Base-by-base conservation (phyloP, 2,888 invertebrate species). In the Eupelmus urozonus region DNA sequence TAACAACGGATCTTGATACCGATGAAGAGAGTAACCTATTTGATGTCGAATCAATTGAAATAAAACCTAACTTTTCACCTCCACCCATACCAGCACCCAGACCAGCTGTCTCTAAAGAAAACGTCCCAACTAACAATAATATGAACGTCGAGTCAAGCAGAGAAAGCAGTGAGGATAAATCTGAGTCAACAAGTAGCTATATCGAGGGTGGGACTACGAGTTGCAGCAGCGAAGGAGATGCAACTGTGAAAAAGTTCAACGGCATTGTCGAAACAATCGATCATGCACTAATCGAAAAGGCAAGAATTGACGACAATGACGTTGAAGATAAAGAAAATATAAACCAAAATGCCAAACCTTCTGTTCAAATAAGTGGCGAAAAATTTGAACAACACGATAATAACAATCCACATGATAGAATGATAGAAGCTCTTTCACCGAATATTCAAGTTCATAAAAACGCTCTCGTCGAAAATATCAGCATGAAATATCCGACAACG, bases 111-210 rank as follows among this genome's bases (percentile, higher is more conserved):
- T 16, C n/a, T 2, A 62, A 59, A n/a, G 69, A 65, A 16, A 73
- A 18, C 3, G 13, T 13, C 16, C 9, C 5, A 13, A n/a, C 25
- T n/a, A 63, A 60, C 42, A 62, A 67, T 2, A 40, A 23, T n/a
- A 27, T 9, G 2, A 55, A 42, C 18, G 34, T n/a, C 1, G 66
- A 60, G 3, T 74, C 57, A 25, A 76, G 66, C 11, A 63, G 69
- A n/a, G 76, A 76, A 23, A 79, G 81, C 53, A 85, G 82, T 42
- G 83, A 86, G 53, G 84, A 86, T 67, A 86, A 85, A 80, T 82
- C 83, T 0, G 86, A 87, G 74, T 84, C 82, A 7, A 82, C 77
- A 11, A 82, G 79, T 65, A 85, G 82, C 79, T 84, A 82, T 62
- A 74, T 79, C 11, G 84, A 87, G 53, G 82, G 81, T 3, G 70